phyloP scores from a whole-genome alignment of 2,888 invertebrate species.

The Cheilosia urbana region DNA sequence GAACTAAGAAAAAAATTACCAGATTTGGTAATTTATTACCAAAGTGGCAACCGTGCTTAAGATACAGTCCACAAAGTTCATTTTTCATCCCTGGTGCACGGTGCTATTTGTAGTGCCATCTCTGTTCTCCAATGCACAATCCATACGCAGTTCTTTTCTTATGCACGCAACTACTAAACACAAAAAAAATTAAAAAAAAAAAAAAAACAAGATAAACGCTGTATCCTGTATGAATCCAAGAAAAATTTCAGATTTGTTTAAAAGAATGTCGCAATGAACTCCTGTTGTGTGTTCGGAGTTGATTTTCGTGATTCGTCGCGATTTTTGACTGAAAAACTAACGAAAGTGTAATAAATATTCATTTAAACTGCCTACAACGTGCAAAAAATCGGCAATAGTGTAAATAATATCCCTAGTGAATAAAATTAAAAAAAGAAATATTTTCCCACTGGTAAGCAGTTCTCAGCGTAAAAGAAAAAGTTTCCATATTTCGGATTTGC shows the following conservation, averaged over 20 bases:
- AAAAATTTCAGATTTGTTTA: constrained; percentile 10
- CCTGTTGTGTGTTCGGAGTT: constrained; percentile 31
- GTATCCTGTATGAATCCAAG: constrained; percentile 7
- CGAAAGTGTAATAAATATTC: constrained; percentile 4
- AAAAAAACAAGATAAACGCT: constrained; percentile 12
- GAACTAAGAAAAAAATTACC: too few relatives aligned
- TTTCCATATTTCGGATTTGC: constrained; percentile 31
- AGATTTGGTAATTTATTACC: too few relatives aligned
- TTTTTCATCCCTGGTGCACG: too few relatives aligned
- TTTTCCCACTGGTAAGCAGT: not conserved
- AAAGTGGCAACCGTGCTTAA: too few relatives aligned
- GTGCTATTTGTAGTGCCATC: not conserved
- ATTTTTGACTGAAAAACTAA: constrained; percentile 33
- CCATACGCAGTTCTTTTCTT: not conserved
- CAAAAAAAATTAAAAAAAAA: not conserved
- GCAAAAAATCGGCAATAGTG: not conserved
- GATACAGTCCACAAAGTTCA: too few relatives aligned
- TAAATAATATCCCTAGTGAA: constrained; percentile 7
- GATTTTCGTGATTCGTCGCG: constrained; percentile 31
- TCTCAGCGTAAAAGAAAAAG: not conserved
- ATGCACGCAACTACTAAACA: not conserved
- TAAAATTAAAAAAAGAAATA: constrained; percentile 1
- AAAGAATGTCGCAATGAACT: constrained; percentile 56
- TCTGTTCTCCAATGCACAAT: not conserved
- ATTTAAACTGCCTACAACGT: not conserved